Conservation (phyloP, 2,797 vertebrate genomes). For the Clarias pachynema region DNA sequence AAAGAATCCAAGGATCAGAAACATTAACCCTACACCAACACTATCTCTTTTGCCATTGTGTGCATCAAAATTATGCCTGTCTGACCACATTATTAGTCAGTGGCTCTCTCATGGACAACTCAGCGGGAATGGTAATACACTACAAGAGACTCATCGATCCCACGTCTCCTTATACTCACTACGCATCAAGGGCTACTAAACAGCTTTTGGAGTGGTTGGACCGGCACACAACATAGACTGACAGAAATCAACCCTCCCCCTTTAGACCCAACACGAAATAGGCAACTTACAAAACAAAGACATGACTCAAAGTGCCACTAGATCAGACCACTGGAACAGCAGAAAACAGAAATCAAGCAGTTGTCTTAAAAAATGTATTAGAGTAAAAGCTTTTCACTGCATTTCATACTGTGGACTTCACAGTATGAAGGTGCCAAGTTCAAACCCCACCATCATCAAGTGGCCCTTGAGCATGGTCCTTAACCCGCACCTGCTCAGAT, state of each 20-base stretch:
- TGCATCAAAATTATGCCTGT: slow-evolving; percentile 61
- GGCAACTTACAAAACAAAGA: neutral
- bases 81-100: slow-evolving; percentile 60
- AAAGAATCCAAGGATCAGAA: neutral
- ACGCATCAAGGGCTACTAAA: slow-evolving; percentile 61
- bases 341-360: neutral
- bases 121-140: slow-evolving; percentile 57
- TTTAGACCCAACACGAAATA: slow-evolving; percentile 29
- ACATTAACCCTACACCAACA: neutral
- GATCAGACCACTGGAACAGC: neutral
- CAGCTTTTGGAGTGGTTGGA: slow-evolving; percentile 56
- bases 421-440: too few species aligned
- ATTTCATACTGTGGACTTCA: too few species aligned
- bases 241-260: slow-evolving; percentile 21
- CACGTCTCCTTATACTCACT: slow-evolving; percentile 57
- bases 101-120: slow-evolving; percentile 58
- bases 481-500: too few species aligned
- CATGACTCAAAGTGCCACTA: too few species aligned
- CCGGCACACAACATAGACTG: neutral
- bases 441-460: too few species aligned
- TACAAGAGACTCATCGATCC: slow-evolving; percentile 67
- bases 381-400: neutral
- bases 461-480: too few species aligned
- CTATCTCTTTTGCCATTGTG: slow-evolving; percentile 3
- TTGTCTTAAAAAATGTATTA: neutral